A percentile compares a stretch with the other conserved stretches of the same genome.
phyloP scores from a whole-genome alignment of 2,888 invertebrate genomes.

The Proisotoma minuta region DNA sequence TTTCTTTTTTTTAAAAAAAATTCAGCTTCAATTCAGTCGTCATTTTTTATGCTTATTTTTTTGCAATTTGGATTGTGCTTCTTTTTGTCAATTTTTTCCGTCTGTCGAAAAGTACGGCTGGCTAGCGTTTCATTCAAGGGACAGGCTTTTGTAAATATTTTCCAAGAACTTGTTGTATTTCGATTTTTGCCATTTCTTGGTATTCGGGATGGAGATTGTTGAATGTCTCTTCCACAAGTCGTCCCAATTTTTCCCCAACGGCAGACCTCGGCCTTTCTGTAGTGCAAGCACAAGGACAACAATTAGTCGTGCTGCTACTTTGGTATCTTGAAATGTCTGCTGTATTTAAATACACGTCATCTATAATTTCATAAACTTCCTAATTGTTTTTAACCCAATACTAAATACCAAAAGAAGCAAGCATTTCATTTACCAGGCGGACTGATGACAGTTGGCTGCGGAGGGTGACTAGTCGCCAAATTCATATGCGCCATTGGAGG shows the following conservation, averaged over 20 bases:
- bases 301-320: not conserved
- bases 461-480: conserved; percentile 6
- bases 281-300: not conserved
- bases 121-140: conserved; percentile 19
- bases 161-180: conserved; percentile 36
- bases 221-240: conserved; percentile 37
- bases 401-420: not conserved
- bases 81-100: too few relatives aligned
- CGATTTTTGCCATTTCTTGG: conserved; percentile 35
- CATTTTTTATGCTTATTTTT: too few relatives aligned
- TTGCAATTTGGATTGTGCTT: too few relatives aligned
- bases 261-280: conserved; percentile 12
- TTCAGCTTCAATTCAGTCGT: too few relatives aligned
- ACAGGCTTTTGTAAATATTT: conserved; percentile 39
- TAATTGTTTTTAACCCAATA: too few relatives aligned
- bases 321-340: conserved; percentile 1
- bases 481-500: conserved; percentile 15
- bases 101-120: too few relatives aligned
- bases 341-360: not conserved
- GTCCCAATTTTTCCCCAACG: conserved; percentile 31
- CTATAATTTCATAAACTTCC: too few relatives aligned
- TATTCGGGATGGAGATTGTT: conserved; percentile 38
- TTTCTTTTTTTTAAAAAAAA: too few relatives aligned
- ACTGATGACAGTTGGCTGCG: not conserved
- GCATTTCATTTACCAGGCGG: not conserved